Base-by-base conservation (phyloP, 2,797 vertebrate genomes). In the Silurus aristotelis region DNA sequence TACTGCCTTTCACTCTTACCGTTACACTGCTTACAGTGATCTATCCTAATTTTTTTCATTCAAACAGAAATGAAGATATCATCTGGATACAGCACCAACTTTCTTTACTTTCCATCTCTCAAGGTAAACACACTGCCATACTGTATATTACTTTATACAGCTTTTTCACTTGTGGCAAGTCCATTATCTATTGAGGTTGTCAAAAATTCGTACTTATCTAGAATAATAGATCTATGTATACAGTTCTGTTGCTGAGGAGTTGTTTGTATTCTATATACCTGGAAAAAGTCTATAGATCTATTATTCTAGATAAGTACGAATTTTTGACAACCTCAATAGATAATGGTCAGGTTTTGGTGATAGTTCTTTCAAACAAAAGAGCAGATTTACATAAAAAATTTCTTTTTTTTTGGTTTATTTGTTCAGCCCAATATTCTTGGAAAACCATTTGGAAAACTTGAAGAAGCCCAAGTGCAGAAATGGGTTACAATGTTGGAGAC, bases 31-130 rank as follows among this genome's bases (percentile, higher is more conserved):
- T 38, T 38, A 38, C 38, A 38, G 38, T 38, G 38, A 38, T 38
- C 38, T 38, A 0, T 38, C 4, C 38, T 38, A 4, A 38, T 38
- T 67, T 1, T 55, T 66, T 78, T 17, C 8, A 76, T 38, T 80
- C 5, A 25, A 78, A 22, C 90, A 94, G 93, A 90, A 71, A 87
- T 94, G 82, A 94, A 89, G 88, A 92, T 95, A 88, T 82, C 92
- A 14, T 91, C 92, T 82, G 94, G 94, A 6, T 95, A 93, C 92
- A 92, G 94, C 79, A 89, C 92, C 83, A 95, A 90, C 88, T 94
- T 94, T 82, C 46, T 83, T 82, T 93, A 90, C 87, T 85, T 87
- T 25, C 87, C 90, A 75, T 10, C 89, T 63, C 25, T 72, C 25
- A 78, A 91, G 93, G 94, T 95, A 92, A 79, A 67, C 19, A 58